Conservation (phyloP, 2,113 vertebrate genomes). For the Casuarius casuarius region DNA sequence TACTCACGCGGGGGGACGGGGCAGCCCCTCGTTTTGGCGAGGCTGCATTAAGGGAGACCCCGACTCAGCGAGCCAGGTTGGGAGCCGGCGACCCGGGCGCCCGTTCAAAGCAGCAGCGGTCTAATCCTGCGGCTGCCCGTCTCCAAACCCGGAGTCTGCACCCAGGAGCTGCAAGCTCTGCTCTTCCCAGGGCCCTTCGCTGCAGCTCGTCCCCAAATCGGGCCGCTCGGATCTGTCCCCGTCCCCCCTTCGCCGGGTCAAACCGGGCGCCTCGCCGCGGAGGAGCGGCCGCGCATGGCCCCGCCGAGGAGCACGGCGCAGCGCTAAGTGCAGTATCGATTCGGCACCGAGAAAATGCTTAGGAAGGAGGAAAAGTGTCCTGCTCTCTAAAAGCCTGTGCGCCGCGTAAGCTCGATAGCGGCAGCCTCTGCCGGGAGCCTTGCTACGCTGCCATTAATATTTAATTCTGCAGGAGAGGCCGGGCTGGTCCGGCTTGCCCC, state of each 20-base stretch:
- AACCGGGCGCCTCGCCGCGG: not conserved
- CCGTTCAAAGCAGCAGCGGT: too few relatives aligned
- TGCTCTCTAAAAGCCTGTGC: constrained; percentile 82
- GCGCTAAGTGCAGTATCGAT: constrained; percentile 81
- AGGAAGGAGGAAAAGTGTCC: constrained; percentile 79
- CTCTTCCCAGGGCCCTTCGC: not conserved
- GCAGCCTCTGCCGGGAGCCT: constrained; percentile 80
- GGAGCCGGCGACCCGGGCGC: too few relatives aligned
- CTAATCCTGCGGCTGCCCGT: not conserved
- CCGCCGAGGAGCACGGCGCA: not conserved
- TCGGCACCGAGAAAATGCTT: constrained; percentile 81
- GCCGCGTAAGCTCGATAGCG: constrained; percentile 65
- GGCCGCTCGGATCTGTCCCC: not conserved
- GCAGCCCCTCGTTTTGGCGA: too few relatives aligned
- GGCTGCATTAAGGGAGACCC: too few relatives aligned
- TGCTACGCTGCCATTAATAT: constrained; percentile 91
- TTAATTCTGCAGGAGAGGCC: constrained; percentile 80
- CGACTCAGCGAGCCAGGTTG: too few relatives aligned
- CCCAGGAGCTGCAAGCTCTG: not conserved
- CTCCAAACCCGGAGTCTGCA: not conserved
- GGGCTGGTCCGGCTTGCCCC: constrained; percentile 24
- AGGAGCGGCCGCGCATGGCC: not conserved
- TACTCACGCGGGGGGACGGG: too few relatives aligned
- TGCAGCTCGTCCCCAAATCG: not conserved
- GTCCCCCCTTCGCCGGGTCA: not conserved